These are phyloP conservation scores for Podarcis siculus DNA, from an alignment of 2,797 vertebrate genomes.

Conservation along the genomic window DNA sequence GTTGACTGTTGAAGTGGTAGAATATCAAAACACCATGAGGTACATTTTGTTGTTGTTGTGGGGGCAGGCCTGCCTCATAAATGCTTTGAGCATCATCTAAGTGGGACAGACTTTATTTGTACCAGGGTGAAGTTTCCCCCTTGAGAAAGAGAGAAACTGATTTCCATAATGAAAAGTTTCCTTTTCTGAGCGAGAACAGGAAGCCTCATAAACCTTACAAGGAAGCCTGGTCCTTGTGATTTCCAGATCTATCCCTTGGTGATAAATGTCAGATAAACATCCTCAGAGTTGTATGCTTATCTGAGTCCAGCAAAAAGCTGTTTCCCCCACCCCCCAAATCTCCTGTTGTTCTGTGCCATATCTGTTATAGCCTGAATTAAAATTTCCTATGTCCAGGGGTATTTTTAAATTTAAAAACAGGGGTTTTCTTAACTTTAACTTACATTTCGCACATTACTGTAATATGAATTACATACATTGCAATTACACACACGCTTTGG, in stretches of 20 bases:
- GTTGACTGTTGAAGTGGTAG: neutral
- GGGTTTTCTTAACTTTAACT: neutral
- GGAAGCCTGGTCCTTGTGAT: slow-evolving; percentile 25
- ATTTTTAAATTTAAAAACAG: neutral
- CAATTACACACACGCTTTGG: neutral
- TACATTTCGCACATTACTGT: neutral
- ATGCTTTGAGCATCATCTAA: slow-evolving; percentile 3
- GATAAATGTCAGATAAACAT: slow-evolving; percentile 30
- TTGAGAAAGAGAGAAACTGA: neutral
- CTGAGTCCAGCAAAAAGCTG: neutral
- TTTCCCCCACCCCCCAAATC: too few relatives aligned
- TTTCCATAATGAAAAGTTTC: slow-evolving; percentile 28
- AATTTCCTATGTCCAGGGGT: neutral
- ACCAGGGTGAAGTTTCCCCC: neutral
- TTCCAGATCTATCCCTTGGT: slow-evolving; percentile 15
- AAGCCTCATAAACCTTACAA: slow-evolving; percentile 10
- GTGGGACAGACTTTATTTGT: neutral
- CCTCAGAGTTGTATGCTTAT: neutral
- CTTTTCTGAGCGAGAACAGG: slow-evolving; percentile 13
- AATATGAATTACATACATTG: neutral
- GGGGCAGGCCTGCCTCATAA: neutral
- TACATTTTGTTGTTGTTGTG: neutral
- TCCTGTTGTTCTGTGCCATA: neutral
- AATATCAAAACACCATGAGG: neutral
- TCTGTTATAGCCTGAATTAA: neutral